Conservation (phyloP, 2,888 invertebrate species). For the Lepeophtheirus nordmannii region DNA sequence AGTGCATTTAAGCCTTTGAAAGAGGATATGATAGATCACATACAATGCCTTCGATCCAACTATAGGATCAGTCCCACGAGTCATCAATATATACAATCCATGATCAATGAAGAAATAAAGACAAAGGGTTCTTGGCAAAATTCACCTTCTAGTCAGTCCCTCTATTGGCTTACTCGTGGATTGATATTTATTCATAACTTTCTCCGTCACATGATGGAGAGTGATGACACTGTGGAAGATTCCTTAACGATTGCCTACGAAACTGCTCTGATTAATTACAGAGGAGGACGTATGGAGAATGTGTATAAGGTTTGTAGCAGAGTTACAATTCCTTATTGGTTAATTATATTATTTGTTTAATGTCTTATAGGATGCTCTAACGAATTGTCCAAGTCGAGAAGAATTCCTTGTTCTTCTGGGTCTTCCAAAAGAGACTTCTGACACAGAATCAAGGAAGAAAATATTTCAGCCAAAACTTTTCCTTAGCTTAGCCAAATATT, state of each 20-base stretch:
- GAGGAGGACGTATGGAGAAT: not conserved
- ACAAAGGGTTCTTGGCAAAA: not conserved
- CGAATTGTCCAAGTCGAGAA: too few relatives aligned
- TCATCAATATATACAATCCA: not conserved
- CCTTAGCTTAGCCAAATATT: too few relatives aligned
- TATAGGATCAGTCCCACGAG: not conserved
- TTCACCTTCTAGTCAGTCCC: not conserved
- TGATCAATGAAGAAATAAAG: not conserved
- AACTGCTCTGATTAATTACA: not conserved
- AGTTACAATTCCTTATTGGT: too few relatives aligned
- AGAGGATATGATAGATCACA: not conserved
- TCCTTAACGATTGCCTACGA: not conserved
- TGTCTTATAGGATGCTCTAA: too few relatives aligned
- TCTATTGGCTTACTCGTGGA: not conserved
- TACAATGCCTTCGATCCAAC: not conserved
- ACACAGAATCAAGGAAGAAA: too few relatives aligned
- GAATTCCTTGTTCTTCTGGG: too few relatives aligned
- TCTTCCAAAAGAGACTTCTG: too few relatives aligned
- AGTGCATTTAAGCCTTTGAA: slow-evolving; percentile 2
- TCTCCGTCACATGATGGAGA: not conserved
- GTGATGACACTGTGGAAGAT: not conserved
- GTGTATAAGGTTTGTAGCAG: not conserved
- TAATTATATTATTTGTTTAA: too few relatives aligned
- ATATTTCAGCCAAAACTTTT: too few relatives aligned
- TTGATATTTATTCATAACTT: not conserved